phyloP scores from a whole-genome alignment of 2,888 invertebrate genomes.

The Rotaria sp. region DNA sequence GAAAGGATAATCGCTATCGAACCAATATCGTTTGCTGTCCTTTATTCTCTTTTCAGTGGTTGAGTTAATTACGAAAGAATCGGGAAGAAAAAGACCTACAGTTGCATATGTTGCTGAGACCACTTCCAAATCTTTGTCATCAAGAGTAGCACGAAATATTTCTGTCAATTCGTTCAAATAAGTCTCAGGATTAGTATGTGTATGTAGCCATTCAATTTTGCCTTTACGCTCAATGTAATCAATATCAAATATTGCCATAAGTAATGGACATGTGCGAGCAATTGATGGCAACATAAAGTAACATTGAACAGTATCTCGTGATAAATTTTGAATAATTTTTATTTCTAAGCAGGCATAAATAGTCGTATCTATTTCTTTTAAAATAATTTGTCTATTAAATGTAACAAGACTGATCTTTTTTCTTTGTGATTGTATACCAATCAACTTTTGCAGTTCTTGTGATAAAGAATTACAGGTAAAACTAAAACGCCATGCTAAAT shows the following conservation, averaged over 20 bases:
- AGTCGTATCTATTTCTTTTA: not conserved
- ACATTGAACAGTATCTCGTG: not conserved
- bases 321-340: not conserved
- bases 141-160: not conserved
- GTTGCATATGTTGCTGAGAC: not conserved
- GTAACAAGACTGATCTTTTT: not conserved
- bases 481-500: not conserved
- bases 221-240: constrained; percentile 20
- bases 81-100: not conserved
- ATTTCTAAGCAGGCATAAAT: constrained; percentile 25
- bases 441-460: not conserved
- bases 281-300: constrained; percentile 2
- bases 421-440: not conserved
- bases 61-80: not conserved
- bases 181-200: constrained; percentile 16
- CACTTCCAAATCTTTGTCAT: not conserved
- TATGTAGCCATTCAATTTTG: not conserved
- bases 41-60: too few relatives aligned
- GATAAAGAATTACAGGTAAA: too few relatives aligned
- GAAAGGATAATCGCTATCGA: not conserved
- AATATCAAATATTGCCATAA: constrained; percentile 1
- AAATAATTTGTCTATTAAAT: not conserved
- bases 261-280: constrained; percentile 30
- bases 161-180: not conserved
- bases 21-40: not conserved